These are phyloP conservation scores for Lophotis ruficrista DNA, from an alignment of 2,113 vertebrate species.

Conservation along the genomic window DNA sequence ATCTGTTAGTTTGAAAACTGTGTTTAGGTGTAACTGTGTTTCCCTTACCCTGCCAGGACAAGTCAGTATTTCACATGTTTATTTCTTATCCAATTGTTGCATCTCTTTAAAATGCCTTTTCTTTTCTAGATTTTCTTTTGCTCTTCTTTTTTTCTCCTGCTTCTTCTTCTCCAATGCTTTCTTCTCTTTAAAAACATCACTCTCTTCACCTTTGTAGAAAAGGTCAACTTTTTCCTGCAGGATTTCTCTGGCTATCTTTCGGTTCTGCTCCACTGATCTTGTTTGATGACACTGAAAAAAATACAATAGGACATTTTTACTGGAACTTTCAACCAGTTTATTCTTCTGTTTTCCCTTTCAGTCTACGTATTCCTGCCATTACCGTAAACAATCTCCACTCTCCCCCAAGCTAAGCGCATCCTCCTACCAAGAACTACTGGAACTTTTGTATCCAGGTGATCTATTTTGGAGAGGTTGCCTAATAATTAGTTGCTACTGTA, in stretches of 20 bases:
- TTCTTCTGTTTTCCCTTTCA: background rate
- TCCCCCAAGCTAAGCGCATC: background rate
- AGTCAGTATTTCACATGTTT: background rate
- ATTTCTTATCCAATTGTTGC: constrained; percentile 48
- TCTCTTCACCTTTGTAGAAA: constrained; percentile 84
- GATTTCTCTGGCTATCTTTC: constrained; percentile 88
- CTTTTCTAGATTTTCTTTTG: constrained; percentile 85
- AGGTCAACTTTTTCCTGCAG: constrained; percentile 90
- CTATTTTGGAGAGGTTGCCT: background rate
- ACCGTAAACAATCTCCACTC: background rate
- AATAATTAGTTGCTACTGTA: background rate
- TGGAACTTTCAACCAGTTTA: background rate
- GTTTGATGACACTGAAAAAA: constrained; percentile 93
- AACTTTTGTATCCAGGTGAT: background rate
- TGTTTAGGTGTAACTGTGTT: background rate
- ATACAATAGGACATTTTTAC: background rate
- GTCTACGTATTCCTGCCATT: background rate
- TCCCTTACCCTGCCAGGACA: background rate
- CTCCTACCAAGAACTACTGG: background rate
- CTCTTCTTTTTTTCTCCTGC: constrained; percentile 83
- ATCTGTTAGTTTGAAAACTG: background rate
- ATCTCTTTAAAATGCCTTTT: constrained; percentile 86
- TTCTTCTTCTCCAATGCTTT: constrained; percentile 81
- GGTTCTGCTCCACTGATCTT: constrained; percentile 88
- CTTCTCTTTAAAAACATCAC: constrained; percentile 80